Evolutionary conservation across 1,140 invertebrate species (phyloP).

Genomic region (Aporrectodea caliginosa): DNA sequence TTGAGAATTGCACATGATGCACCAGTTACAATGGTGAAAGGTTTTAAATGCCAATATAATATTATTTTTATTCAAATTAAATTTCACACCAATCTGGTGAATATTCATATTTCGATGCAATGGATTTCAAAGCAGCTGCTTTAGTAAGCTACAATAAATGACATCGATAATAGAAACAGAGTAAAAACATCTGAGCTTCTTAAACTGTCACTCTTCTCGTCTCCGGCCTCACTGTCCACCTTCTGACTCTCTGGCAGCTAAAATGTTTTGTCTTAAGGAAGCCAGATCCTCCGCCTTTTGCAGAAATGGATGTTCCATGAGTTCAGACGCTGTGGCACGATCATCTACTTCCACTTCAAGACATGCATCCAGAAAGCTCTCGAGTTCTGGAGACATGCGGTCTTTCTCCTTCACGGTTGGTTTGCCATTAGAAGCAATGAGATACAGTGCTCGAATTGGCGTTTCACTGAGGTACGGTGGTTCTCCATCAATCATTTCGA

Average conservation of each 20-base stretch:
- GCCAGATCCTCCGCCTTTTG: conserved; percentile 69
- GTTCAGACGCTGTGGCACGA: conserved; percentile 77
- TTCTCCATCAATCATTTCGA: conserved; percentile 44
- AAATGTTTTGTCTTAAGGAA: neutral
- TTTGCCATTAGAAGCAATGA: conserved; percentile 38
- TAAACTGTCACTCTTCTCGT: no score
- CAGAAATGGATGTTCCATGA: conserved; percentile 87
- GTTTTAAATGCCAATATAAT: no score
- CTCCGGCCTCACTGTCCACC: no score
- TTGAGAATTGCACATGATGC: no score
- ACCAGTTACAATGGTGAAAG: no score
- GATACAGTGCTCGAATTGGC: conserved; percentile 34
- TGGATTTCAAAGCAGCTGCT: no score
- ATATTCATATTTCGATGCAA: no score
- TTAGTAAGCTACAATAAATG: no score
- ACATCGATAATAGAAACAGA: no score
- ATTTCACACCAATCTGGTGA: no score
- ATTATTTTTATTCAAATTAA: no score
- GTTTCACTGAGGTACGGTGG: conserved; percentile 41
- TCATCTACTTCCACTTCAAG: conserved; percentile 83
- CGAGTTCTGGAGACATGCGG: conserved; percentile 20
- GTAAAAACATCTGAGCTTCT: no score
- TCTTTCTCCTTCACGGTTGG: conserved; percentile 32
- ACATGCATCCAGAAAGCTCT: conserved; percentile 77
- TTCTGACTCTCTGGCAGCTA: neutral